Conservation (phyloP, 2,888 invertebrate species). For the Trichopoda pennipes region DNA sequence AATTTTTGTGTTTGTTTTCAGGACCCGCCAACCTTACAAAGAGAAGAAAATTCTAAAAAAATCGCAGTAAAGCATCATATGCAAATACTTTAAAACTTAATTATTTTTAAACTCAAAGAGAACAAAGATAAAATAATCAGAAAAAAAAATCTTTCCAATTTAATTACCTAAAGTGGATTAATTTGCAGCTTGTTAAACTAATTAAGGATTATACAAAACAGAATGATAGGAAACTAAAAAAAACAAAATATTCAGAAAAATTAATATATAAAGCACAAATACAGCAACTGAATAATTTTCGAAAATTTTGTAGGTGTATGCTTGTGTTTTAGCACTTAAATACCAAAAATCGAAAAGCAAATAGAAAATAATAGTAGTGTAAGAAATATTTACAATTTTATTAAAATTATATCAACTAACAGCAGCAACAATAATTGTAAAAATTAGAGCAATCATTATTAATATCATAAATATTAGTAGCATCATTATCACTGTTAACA, state of each 20-base stretch:
- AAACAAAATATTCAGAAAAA: conserved; percentile 7
- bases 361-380: conserved; percentile 10
- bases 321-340: background rate
- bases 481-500: conserved; percentile 32
- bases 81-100: no score
- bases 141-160: conserved; percentile 69
- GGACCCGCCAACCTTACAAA: no score
- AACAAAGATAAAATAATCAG: conserved; percentile 2
- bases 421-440: conserved; percentile 37
- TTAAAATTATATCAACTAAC: conserved; percentile 24
- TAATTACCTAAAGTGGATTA: conserved; percentile 80
- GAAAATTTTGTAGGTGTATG: background rate
- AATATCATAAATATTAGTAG: conserved; percentile 22
- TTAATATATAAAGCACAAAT: background rate
- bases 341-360: conserved; percentile 17
- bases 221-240: conserved; percentile 13
- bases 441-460: conserved; percentile 19
- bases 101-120: background rate
- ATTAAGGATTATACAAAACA: conserved; percentile 77
- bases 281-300: conserved; percentile 25
- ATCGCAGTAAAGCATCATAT: no score
- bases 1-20: no score
- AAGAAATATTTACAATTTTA: conserved; percentile 24
- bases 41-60: no score
- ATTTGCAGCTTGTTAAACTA: conserved; percentile 79